phyloP scores from a whole-genome alignment of 2,888 invertebrate species.

The Drosophila mimica region DNA sequence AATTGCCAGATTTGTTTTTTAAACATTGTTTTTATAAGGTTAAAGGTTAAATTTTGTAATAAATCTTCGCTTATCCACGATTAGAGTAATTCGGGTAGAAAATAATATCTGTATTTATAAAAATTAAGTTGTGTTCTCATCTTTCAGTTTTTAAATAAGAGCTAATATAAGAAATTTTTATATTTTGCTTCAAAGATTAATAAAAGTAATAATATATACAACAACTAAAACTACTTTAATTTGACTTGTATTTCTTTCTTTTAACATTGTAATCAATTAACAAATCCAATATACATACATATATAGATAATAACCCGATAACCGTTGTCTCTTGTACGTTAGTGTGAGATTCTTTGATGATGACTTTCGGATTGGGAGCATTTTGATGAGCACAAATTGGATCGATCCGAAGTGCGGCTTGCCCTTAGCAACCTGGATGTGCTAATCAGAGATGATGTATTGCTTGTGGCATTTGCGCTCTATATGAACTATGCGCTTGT shows the following conservation, averaged over 20 bases:
- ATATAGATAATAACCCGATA: slow-evolving; percentile 28
- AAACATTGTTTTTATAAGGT: background rate
- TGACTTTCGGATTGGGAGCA: slow-evolving; percentile 47
- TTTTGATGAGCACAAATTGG: background rate
- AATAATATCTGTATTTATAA: background rate
- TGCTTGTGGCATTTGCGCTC: slow-evolving; percentile 48
- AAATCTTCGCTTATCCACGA: background rate
- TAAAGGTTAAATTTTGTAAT: background rate
- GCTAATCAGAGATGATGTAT: slow-evolving; percentile 29
- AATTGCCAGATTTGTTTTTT: background rate
- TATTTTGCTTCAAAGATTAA: background rate
- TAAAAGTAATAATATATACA: background rate
- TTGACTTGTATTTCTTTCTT: background rate
- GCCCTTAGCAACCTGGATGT: slow-evolving; percentile 28
- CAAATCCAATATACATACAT: too few species aligned
- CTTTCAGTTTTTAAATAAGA: background rate
- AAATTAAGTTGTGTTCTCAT: background rate
- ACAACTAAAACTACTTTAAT: background rate
- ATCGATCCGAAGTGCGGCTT: slow-evolving; percentile 37
- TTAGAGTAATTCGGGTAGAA: background rate
- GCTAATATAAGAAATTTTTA: background rate
- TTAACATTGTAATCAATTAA: background rate
- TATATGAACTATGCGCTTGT: slow-evolving; percentile 45
- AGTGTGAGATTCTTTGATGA: slow-evolving; percentile 28
- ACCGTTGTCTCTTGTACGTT: background rate